Evolutionary conservation across 2,888 invertebrate genomes (phyloP).

Genomic region (Megaustenia siamemsis): DNA sequence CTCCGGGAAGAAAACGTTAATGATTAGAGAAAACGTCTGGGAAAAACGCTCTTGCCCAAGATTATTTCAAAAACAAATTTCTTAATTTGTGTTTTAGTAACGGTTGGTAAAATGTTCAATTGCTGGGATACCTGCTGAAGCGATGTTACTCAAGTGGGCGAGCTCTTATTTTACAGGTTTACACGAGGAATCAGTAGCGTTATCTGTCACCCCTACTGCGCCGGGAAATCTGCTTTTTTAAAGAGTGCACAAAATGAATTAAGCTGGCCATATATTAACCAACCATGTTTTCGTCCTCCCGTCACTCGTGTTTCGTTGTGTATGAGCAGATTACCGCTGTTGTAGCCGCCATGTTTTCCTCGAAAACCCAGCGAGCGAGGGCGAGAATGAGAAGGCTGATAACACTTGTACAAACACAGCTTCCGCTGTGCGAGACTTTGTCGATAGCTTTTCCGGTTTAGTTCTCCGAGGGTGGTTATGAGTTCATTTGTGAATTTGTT

Average conservation of each 20-base stretch:
- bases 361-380: background rate
- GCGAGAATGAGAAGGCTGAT: slow-evolving; percentile 11
- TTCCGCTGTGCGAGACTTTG: slow-evolving; percentile 39
- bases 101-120: slow-evolving; percentile 35
- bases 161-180: slow-evolving; percentile 9
- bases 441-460: slow-evolving; percentile 44
- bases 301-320: background rate
- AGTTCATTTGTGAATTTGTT: slow-evolving; percentile 47
- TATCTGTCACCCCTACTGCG: slow-evolving; percentile 30
- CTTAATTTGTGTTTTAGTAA: slow-evolving; percentile 50
- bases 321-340: background rate
- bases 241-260: background rate
- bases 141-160: background rate
- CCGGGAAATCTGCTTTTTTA: slow-evolving; percentile 17
- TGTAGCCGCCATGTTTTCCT: slow-evolving; percentile 35
- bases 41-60: background rate
- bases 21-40: slow-evolving; percentile 13
- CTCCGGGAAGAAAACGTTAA: background rate
- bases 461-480: slow-evolving; percentile 37
- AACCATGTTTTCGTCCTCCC: background rate
- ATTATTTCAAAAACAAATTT: slow-evolving; percentile 45
- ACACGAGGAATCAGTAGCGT: background rate
- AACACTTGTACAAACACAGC: slow-evolving; percentile 51
- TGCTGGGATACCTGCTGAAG: background rate
- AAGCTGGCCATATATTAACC: slow-evolving; percentile 20